phyloP scores from a whole-genome alignment of 2,113 vertebrate species.

The Ceyx cyanopectus region DNA sequence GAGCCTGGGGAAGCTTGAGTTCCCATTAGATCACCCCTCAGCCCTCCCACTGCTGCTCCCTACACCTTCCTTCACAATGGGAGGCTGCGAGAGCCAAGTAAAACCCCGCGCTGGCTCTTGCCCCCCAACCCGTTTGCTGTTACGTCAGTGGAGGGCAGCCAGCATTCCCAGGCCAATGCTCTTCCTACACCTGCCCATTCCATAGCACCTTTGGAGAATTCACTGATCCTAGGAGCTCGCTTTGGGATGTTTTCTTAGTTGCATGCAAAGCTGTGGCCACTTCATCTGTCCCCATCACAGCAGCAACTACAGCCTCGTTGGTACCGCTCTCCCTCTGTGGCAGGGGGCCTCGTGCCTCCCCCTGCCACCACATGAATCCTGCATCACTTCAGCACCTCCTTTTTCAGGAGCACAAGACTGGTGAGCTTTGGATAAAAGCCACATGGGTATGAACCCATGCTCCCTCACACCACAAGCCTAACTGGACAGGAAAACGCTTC shows the following conservation, averaged over 20 bases:
- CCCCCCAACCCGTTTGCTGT: not conserved
- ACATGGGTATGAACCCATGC: not conserved
- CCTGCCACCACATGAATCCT: not conserved
- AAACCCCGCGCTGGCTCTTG: rapidly evolving
- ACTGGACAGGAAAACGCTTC: not conserved
- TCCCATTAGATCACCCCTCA: not conserved
- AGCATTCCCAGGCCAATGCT: not conserved
- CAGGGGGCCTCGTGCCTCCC: not conserved
- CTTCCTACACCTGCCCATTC: not conserved
- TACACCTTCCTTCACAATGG: not conserved
- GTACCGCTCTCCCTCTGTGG: not conserved
- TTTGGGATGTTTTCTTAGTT: not conserved
- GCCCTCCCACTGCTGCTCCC: not conserved
- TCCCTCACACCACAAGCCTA: not conserved
- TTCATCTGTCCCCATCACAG: not conserved
- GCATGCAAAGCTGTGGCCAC: not conserved
- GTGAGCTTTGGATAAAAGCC: not conserved
- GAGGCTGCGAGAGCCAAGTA: not conserved
- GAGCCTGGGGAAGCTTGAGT: not conserved
- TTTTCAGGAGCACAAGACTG: not conserved
- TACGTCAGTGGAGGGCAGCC: not conserved
- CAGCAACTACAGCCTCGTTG: not conserved
- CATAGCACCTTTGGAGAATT: not conserved
- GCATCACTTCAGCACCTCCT: not conserved
- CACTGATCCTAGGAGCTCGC: not conserved